phyloP scores from a whole-genome alignment of 2,888 invertebrate species.

The Hesperia comma region DNA sequence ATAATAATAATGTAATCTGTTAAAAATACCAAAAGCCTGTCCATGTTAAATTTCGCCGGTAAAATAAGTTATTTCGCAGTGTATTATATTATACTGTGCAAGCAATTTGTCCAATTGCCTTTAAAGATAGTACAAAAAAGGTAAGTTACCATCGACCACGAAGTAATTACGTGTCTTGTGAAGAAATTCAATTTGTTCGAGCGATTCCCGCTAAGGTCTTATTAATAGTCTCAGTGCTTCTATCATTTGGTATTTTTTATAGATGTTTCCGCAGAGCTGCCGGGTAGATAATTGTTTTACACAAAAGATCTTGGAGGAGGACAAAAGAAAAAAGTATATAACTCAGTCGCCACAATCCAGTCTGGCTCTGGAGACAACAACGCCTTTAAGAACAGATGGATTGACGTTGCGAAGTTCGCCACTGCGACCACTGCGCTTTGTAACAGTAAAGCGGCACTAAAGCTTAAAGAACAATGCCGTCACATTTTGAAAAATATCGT shows the following conservation, averaged over 20 bases:
- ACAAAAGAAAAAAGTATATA: slow-evolving; percentile 19
- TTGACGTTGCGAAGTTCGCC: not conserved
- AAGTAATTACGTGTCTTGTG: slow-evolving; percentile 15
- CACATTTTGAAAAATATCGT: too few species aligned
- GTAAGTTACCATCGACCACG: slow-evolving; percentile 2
- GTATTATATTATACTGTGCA: not conserved
- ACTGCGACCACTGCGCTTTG: slow-evolving; percentile 1
- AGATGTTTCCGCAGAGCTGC: slow-evolving; percentile 15
- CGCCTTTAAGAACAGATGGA: slow-evolving; percentile 16
- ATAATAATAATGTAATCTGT: too few species aligned
- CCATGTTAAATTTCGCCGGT: too few species aligned
- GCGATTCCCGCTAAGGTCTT: slow-evolving; percentile 24
- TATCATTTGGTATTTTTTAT: slow-evolving; percentile 24
- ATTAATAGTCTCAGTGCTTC: slow-evolving; percentile 31
- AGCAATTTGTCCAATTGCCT: not conserved
- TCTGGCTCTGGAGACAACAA: slow-evolving; percentile 15
- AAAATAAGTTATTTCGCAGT: too few species aligned
- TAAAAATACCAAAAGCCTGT: too few species aligned
- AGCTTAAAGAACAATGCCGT: not conserved
- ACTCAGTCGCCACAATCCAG: slow-evolving; percentile 21
- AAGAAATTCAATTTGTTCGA: slow-evolving; percentile 29
- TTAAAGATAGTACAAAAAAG: not conserved
- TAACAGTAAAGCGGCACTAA: not conserved
- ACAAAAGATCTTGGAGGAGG: slow-evolving; percentile 23
- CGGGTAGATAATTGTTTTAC: slow-evolving; percentile 28